A percentile compares a stretch with the other conserved stretches of the same genome.
Conservation (phyloP, 92 coral and sea anemone genomes). For the Bergia sp. region DNA sequence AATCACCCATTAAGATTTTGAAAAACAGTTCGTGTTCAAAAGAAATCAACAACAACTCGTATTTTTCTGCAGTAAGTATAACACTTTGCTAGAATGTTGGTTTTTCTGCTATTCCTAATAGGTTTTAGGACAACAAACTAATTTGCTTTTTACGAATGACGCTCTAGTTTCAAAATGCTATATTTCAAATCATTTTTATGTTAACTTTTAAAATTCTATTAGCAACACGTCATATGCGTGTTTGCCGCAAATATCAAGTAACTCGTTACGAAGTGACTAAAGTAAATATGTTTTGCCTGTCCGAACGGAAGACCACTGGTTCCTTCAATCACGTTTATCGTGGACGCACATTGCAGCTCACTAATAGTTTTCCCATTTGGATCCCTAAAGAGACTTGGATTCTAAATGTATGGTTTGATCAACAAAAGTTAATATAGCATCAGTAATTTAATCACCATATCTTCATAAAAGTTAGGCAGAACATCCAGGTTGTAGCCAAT, state of each 20-base stretch:
- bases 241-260: not conserved
- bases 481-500: not conserved
- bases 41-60: not conserved
- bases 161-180: not conserved
- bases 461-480: not conserved
- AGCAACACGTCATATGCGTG: not conserved
- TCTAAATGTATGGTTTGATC: not conserved
- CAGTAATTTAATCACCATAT: not conserved
- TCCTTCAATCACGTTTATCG: not conserved
- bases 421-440: not conserved
- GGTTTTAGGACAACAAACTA: not conserved
- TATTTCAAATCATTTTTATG: not conserved
- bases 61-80: conserved; percentile 1
- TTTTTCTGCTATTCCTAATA: not conserved
- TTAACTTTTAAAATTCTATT: not conserved
- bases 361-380: not conserved
- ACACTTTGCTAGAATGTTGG: not conserved
- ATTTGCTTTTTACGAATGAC: not conserved
- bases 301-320: not conserved
- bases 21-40: not conserved
- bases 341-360: not conserved
- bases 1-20: not conserved
- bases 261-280: not conserved
- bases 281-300: not conserved
- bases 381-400: no score